Evolutionary conservation across 2,888 invertebrate species (phyloP).

Genomic region (Chirona hameri): DNA sequence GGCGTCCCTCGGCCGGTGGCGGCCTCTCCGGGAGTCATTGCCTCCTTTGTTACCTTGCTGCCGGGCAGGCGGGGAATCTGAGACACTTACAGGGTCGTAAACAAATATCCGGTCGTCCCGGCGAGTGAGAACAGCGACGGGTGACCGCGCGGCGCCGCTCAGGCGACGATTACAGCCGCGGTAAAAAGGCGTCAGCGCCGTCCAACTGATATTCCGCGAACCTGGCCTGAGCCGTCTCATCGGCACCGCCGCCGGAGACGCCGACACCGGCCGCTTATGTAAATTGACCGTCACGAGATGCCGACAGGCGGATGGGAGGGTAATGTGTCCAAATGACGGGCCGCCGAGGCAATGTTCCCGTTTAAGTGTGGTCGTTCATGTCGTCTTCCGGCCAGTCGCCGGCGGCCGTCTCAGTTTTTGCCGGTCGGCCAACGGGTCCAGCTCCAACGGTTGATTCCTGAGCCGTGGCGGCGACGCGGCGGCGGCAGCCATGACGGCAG

Average conservation of each 20-base stretch:
- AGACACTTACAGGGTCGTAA: not conserved
- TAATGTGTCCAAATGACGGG: not conserved
- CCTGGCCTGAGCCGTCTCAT: not conserved
- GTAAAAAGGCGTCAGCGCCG: not conserved
- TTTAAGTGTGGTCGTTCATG: conserved; percentile 11
- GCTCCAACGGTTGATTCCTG: not conserved
- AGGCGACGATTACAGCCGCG: not conserved
- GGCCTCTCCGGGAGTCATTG: not conserved
- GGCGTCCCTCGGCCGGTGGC: not conserved
- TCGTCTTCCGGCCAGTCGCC: not conserved
- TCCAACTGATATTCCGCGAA: not conserved
- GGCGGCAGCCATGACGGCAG: not conserved
- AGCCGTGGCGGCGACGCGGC: not conserved
- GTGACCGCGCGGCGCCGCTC: not conserved
- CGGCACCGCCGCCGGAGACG: not conserved
- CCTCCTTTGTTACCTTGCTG: not conserved
- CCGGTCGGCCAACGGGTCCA: not conserved
- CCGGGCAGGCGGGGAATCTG: not conserved
- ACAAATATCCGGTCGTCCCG: conserved; percentile 1
- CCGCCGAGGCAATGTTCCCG: not conserved
- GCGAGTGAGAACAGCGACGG: not conserved
- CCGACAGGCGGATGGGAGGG: not conserved
- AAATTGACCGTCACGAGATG: not conserved
- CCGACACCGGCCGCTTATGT: not conserved
- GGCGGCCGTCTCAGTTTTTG: conserved; percentile 5